Evolutionary conservation across 2,797 vertebrate species (phyloP), one percentile per base, ranked within the genome.

Genomic region (Argya squamiceps): DNA sequence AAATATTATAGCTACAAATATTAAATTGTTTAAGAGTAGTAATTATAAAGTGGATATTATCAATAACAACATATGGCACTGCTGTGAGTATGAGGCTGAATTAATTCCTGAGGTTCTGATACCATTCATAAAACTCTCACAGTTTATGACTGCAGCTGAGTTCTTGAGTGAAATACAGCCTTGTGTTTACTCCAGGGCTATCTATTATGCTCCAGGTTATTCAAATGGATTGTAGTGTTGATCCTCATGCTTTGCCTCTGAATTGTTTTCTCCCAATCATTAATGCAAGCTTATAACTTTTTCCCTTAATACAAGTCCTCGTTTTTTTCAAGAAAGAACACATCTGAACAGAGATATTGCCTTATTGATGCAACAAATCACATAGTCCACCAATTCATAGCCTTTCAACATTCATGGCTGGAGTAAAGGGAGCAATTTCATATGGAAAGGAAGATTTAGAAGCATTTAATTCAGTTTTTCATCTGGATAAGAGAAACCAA

Each of bases 41-140:
- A 91, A 97, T 97, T 96, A 95, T 93, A 80, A 93, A 92, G 47
- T 69, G 22, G 30, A 17, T 81, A 60, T 92, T 87, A 94, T 91
- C 97, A 97, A 96, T 92, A 96, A 93, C 78, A 96, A 78, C 94
- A 97, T 96, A 97, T 95, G 95, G 87, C 63, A 73, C 85, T 10
- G 3, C 34, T 71, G 60, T 68, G 50, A 88, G 56, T 92, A 71
- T 24, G 63, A 88, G 43, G 41, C 39, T 94, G 89, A 96, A 96
- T 94, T 95, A 93, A 92, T 95, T 96, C 91, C 93, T 88, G 34
- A 92, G 81, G 86, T 73, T 92, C 36, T 27, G 10, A 79, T 95
- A 76, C 78, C 92, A 58, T 95, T 96, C 90, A 84, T 94, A 96
- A 95, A 93, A 55, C 83, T 93, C 93, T 96, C 94, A 84, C 12